Evolutionary conservation across 2,113 vertebrate species (phyloP).

Genomic region (Podilymbus podiceps): DNA sequence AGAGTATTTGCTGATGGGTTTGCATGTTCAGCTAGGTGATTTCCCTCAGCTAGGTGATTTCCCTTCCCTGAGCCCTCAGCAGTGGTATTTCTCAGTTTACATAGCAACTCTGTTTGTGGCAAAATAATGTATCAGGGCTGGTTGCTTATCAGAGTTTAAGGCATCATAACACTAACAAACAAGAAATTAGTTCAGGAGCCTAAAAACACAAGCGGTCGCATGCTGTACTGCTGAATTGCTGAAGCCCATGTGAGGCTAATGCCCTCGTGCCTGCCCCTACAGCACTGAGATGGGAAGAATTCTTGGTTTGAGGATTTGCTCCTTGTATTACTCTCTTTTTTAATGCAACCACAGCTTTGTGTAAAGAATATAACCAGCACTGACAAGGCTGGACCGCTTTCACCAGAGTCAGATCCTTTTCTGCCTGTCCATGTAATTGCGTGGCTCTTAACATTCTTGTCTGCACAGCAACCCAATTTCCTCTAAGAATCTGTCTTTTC

Average conservation of each 20-base stretch:
- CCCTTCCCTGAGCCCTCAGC: no score
- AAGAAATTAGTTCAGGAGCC: not conserved
- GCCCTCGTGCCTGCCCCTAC: not conserved
- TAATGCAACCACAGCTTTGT: not conserved
- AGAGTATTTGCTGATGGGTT: not conserved
- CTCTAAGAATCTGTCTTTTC: not conserved
- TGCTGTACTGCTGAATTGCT: not conserved
- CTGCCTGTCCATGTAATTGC: not conserved
- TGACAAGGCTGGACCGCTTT: not conserved
- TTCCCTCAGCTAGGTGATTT: not conserved
- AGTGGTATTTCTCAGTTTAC: not conserved
- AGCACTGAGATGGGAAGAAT: not conserved
- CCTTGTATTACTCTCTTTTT: not conserved
- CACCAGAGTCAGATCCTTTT: not conserved
- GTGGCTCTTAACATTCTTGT: not conserved
- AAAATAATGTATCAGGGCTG: not conserved
- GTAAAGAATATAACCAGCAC: not conserved
- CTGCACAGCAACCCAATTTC: not conserved
- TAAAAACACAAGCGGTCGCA: not conserved
- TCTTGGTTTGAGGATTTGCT: not conserved
- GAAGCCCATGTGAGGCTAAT: not conserved
- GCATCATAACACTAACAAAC: not conserved
- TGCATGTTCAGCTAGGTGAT: not conserved
- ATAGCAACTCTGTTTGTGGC: not conserved
- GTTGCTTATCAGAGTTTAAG: not conserved